phyloP scores from a whole-genome alignment of 2,113 vertebrate genomes.

The Calonectris borealis region DNA sequence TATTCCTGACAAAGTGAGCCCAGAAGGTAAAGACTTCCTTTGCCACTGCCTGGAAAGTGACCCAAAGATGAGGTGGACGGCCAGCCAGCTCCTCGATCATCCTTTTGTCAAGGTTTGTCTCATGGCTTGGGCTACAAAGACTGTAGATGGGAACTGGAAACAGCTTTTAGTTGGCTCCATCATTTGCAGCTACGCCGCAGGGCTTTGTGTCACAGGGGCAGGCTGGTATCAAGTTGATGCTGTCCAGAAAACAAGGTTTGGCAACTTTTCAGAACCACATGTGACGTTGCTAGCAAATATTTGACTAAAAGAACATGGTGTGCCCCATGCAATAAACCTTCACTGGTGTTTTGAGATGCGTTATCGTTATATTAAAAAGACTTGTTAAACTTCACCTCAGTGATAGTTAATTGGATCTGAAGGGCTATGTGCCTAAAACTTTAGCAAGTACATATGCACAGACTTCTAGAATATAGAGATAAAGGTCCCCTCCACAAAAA shows the following conservation, averaged over 20 bases:
- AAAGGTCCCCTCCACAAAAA: background rate
- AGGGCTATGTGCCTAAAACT: background rate
- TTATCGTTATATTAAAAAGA: background rate
- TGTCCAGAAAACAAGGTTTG: background rate
- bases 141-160: background rate
- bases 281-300: background rate
- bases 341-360: background rate
- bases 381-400: background rate
- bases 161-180: background rate
- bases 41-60: constrained; percentile 96
- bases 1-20: constrained; percentile 93
- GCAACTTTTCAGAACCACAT: background rate
- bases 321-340: background rate
- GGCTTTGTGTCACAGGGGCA: background rate
- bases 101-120: constrained; percentile 93
- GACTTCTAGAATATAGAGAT: background rate
- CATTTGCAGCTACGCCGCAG: background rate
- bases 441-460: background rate
- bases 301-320: background rate
- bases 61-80: constrained; percentile 93
- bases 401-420: background rate
- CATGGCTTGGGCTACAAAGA: background rate
- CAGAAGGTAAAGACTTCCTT: constrained; percentile 96
- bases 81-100: constrained; percentile 96
- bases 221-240: background rate